These are phyloP conservation scores for Oncorhynchus mykiss DNA, from an alignment of 2,113 vertebrate genomes.

Conservation along the genomic window DNA sequence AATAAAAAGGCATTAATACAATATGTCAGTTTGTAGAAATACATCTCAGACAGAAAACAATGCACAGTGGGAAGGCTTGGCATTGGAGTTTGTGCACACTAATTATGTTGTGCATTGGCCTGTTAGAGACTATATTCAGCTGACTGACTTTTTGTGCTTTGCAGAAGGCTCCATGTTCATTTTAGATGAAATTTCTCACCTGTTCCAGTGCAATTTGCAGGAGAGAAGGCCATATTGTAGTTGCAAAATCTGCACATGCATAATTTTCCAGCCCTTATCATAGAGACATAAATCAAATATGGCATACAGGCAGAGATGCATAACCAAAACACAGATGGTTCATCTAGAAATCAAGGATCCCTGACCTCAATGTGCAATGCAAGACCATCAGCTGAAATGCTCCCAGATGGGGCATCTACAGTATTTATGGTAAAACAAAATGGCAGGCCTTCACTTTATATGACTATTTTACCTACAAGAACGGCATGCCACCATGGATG, in stretches of 20 bases:
- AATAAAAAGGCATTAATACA: too few species aligned
- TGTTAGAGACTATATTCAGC: background rate
- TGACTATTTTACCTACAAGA: too few species aligned
- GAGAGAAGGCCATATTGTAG: background rate
- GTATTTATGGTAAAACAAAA: background rate
- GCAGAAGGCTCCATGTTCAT: background rate
- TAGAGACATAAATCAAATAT: background rate
- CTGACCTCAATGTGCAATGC: constrained; percentile 3
- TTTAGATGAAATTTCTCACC: background rate
- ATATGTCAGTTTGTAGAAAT: background rate
- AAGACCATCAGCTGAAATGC: background rate
- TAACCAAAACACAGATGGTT: background rate
- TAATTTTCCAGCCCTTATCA: background rate
- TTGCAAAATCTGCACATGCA: background rate
- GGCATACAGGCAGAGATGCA: background rate
- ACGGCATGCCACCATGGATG: too few species aligned
- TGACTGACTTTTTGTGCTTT: background rate
- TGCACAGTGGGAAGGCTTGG: background rate
- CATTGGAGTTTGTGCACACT: constrained; percentile 24
- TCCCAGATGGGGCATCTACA: background rate
- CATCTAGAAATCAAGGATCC: background rate
- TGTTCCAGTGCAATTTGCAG: background rate
- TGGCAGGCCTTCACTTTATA: too few species aligned
- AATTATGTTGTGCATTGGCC: constrained; percentile 39
- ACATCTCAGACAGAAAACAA: background rate